Base-by-base conservation (phyloP, 2,888 invertebrate species). In the Drosophila paramelanica region DNA sequence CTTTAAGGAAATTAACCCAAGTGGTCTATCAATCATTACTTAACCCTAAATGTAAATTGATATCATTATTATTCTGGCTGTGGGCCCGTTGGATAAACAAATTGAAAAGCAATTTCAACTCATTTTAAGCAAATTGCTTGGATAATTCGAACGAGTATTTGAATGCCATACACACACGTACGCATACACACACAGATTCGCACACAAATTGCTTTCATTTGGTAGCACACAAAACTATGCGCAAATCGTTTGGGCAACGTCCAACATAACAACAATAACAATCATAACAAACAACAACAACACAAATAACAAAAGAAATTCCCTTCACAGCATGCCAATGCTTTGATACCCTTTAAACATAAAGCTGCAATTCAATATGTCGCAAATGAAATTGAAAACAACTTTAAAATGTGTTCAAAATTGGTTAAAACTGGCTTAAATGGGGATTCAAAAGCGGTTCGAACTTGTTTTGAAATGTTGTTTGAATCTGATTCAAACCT, bases 111-210 rank as follows among this genome's bases (percentile, higher is more conserved):
- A 72, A 86, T 88, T 88, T 59, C 39, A 59, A 83, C 74, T 74
- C 77, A 83, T 86, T 80, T 86, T 70, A 49, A 88, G 66, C 69
- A 83, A 88, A 88, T 83, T 86, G 67, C 69, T 72, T 59, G 55
- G 65, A 77, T 83, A 88, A 83, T 80, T 64, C 65, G 57, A 67
- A 65, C 45, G 43, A 51, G 39, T 57, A 77, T 72, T 79, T 65
- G 58, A 60, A 55, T 69, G 67, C 56, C 59, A 42, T 33, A 50
- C 38, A 47, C 38, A 14, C n/a, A 50, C 13, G 11, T 38, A 23
- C 39, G 2, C 27, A 55, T 41, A 13, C 8, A 17, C 39, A 50
- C n/a, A 17, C 14, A 43, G 5, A 33, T 7, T 33, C 14, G 17
- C 13, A 42, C 17, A 10, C 46, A 61, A 57, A 58, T 39, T 41